Percentiles rank a stretch among this genome's conserved stretches.
phyloP scores from a whole-genome alignment of 2,113 vertebrate genomes.

The Rhipidura dahli region DNA sequence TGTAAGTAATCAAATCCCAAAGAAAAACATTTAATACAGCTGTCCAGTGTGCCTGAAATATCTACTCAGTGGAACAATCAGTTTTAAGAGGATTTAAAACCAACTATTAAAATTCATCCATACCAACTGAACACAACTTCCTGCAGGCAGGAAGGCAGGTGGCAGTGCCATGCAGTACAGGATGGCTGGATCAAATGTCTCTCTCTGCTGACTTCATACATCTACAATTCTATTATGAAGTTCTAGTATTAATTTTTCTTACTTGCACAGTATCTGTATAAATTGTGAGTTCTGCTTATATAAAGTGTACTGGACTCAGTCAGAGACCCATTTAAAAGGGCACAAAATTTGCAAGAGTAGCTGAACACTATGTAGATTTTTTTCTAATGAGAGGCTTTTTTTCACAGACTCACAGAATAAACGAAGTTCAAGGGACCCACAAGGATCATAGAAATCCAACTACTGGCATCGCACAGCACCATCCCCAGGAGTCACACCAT shows the following conservation, averaged over 20 bases:
- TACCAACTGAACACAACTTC: background rate
- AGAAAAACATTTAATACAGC: conserved; percentile 35
- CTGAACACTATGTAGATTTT: background rate
- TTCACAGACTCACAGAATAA: background rate
- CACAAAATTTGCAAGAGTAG: background rate
- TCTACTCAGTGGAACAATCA: background rate
- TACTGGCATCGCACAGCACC: too few species aligned
- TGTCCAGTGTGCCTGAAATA: background rate
- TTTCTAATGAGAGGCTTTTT: background rate
- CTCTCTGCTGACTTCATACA: background rate
- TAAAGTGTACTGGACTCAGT: background rate
- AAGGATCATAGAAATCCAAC: rapidly evolving
- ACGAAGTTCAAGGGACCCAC: background rate
- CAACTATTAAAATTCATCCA: background rate
- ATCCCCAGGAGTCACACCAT: background rate
- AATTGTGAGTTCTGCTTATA: background rate
- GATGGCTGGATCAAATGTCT: background rate
- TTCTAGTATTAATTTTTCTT: background rate
- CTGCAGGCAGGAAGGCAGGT: background rate
- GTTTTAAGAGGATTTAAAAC: conserved; percentile 26
- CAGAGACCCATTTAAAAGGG: background rate
- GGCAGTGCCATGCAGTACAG: rapidly evolving
- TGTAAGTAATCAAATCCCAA: conserved; percentile 5
- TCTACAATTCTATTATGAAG: background rate
- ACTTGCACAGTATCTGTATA: background rate